Evolutionary conservation across 1,140 invertebrate genomes (phyloP).

Genomic region (Tetranychus cinnabarinus): DNA sequence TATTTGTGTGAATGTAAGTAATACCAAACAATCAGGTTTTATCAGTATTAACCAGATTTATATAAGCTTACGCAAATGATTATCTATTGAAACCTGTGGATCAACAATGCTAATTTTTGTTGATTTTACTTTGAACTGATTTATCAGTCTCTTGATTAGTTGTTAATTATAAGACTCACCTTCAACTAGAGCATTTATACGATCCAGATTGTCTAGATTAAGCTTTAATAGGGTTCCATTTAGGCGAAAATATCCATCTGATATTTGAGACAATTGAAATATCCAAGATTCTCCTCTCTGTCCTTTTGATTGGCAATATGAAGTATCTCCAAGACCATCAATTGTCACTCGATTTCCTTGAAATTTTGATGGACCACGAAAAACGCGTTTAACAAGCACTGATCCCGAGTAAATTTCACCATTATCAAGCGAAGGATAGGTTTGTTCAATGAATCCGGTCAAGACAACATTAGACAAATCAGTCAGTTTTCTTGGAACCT

Average conservation of each 20-base stretch:
- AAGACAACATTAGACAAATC: conserved; percentile 5
- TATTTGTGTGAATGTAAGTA: no score
- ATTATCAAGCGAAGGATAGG: neutral
- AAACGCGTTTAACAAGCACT: conserved; percentile 10
- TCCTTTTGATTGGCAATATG: conserved; percentile 8
- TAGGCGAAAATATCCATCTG: conserved; percentile 8
- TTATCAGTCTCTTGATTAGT: no score
- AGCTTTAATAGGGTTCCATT: conserved; percentile 11
- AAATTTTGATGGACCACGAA: conserved; percentile 2
- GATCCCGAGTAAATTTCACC: conserved; percentile 1
- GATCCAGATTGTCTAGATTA: conserved; percentile 10
- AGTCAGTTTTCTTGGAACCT: neutral
- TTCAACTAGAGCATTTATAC: conserved; percentile 9
- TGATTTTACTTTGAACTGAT: no score
- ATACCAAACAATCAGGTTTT: no score
- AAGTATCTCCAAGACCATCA: conserved; percentile 10
- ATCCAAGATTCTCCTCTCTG: conserved; percentile 9
- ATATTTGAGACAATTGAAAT: conserved; percentile 10
- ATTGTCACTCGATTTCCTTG: conserved; percentile 8
- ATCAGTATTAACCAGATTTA: no score
- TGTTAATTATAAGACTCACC: conserved; percentile 1
- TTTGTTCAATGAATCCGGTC: conserved; percentile 2
- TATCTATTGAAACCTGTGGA: no score
- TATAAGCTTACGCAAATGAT: no score
- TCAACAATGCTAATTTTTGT: no score